Conservation (phyloP, 2,888 invertebrate genomes). For the Leptopilina syphax region DNA sequence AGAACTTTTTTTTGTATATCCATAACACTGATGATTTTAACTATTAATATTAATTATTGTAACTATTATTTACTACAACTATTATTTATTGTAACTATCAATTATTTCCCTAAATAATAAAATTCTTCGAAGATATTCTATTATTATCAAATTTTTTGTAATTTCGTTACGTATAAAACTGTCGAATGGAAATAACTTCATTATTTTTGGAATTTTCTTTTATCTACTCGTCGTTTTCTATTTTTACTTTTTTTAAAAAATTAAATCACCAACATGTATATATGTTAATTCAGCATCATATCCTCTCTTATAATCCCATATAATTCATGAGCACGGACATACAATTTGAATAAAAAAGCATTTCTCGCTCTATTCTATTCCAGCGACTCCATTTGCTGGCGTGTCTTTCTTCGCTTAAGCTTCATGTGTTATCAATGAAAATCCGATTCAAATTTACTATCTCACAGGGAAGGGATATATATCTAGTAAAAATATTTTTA, state of each 20-base stretch:
- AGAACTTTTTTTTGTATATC: too few relatives aligned
- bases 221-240: not conserved
- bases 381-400: not conserved
- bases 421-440: slow-evolving; percentile 27
- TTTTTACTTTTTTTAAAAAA: not conserved
- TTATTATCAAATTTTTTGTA: too few relatives aligned
- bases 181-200: not conserved
- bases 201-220: not conserved
- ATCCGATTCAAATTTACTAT: not conserved
- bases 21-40: too few relatives aligned
- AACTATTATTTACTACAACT: too few relatives aligned
- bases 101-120: too few relatives aligned
- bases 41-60: too few relatives aligned
- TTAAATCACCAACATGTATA: not conserved
- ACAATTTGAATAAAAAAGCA: slow-evolving; percentile 32
- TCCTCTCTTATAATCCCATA: not conserved
- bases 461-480: not conserved
- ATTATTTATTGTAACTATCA: too few relatives aligned
- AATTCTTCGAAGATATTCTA: too few relatives aligned
- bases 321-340: slow-evolving; percentile 19
- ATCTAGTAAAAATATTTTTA: slow-evolving; percentile 14
- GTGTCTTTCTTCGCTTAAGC: not conserved
- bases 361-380: slow-evolving; percentile 7
- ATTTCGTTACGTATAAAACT: not conserved
- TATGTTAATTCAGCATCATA: not conserved